Evolutionary conservation across 2,797 vertebrate species (phyloP).

Genomic region (Graptemys geographica): DNA sequence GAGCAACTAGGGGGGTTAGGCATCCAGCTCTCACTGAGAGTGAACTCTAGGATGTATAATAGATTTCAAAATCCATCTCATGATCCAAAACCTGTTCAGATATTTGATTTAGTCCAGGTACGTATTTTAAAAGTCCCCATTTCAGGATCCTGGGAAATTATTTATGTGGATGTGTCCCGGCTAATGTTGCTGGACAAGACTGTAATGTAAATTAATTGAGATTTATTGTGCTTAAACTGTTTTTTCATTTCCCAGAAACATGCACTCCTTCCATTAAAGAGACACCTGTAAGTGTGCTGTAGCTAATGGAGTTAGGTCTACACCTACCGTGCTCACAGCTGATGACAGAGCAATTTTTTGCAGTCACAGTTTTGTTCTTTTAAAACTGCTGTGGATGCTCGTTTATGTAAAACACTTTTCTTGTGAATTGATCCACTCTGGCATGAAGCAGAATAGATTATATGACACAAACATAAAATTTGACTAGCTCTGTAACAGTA

Average conservation of each 20-base stretch:
- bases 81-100: rapidly evolving
- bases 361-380: not conserved
- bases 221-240: rapidly evolving
- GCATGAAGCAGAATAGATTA: rapidly evolving
- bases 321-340: rapidly evolving
- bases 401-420: rapidly evolving
- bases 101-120: not conserved
- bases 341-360: not conserved
- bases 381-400: not conserved
- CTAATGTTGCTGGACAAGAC: not conserved
- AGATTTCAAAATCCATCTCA: not conserved
- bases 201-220: not conserved
- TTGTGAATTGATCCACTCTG: not conserved
- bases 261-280: not conserved
- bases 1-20: rapidly evolving
- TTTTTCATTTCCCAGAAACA: not conserved
- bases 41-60: not conserved
- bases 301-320: not conserved
- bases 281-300: not conserved
- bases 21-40: rapidly evolving
- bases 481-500: not conserved
- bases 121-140: not conserved
- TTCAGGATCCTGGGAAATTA: not conserved
- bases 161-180: not conserved
- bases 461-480: rapidly evolving